Evolutionary conservation across 1,140 invertebrate genomes (phyloP).

Genomic region (Psilanteris sp.): DNA sequence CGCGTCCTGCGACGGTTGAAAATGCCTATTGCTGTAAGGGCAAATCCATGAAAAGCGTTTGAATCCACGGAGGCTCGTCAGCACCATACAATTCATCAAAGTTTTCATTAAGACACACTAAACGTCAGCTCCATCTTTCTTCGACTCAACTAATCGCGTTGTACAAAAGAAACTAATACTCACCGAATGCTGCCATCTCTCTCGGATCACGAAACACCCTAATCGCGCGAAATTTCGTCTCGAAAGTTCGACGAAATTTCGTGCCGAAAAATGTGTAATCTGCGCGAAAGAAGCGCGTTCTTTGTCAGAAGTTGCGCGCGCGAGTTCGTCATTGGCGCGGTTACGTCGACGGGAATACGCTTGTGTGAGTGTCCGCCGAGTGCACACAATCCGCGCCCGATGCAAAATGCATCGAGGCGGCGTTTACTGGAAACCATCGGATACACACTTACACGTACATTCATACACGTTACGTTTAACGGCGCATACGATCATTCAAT

Average conservation of each 20-base stretch:
- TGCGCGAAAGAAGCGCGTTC: constrained; percentile 18
- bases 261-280: constrained; percentile 14
- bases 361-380: constrained; percentile 23
- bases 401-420: constrained; percentile 30
- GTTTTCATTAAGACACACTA: no score
- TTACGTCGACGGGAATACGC: constrained; percentile 17
- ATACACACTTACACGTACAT: not conserved
- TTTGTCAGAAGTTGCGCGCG: constrained; percentile 26
- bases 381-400: constrained; percentile 21
- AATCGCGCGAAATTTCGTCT: not conserved
- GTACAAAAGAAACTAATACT: not conserved
- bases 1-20: no score
- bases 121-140: no score
- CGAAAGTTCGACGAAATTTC: constrained; percentile 15
- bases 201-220: not conserved
- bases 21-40: no score
- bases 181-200: not conserved
- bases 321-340: constrained; percentile 31
- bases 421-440: constrained; percentile 16
- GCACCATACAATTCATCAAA: no score
- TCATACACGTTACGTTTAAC: no score
- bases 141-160: no score
- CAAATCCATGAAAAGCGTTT: no score
- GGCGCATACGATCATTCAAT: no score
- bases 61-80: no score